A percentile compares a stretch with the other conserved stretches of the same genome.
Evolutionary conservation across 1,140 invertebrate genomes (phyloP).

Genomic region (Drosophila ficusphila): DNA sequence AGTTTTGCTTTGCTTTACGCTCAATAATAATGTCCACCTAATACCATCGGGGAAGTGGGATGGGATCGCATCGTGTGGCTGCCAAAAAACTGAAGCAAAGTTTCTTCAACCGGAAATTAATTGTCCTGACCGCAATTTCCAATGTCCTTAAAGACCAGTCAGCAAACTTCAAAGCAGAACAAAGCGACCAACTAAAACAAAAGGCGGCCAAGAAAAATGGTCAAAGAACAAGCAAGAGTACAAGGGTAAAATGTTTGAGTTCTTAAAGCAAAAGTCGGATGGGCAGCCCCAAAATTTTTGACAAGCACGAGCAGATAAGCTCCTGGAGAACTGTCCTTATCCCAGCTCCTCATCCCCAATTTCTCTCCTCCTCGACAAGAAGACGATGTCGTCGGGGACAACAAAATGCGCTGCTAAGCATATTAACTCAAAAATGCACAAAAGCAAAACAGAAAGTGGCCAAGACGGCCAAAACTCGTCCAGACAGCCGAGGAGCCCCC

Average conservation of each 20-base stretch:
- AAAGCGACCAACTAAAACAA: conserved; percentile 71
- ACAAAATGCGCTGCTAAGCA: conserved; percentile 77
- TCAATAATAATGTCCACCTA: conserved; percentile 50
- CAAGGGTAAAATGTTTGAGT: conserved; percentile 72
- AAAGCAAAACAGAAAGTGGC: conserved; percentile 71
- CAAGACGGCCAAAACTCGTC: conserved; percentile 51
- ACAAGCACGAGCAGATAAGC: conserved; percentile 67
- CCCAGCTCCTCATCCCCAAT: background rate
- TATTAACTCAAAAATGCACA: conserved; percentile 78
- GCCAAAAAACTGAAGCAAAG: conserved; percentile 74
- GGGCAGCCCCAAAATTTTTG: conserved; percentile 54
- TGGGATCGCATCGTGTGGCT: conserved; percentile 38
- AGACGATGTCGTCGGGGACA: conserved; percentile 46
- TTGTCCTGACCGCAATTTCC: conserved; percentile 79
- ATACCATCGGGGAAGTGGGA: background rate
- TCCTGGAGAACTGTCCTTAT: conserved; percentile 22
- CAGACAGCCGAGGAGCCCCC: conserved; percentile 30
- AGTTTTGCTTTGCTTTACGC: conserved; percentile 49
- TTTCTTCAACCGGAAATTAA: conserved; percentile 80
- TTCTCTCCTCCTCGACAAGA: background rate
- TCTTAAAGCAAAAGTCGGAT: conserved; percentile 49
- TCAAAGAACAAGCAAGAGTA: conserved; percentile 65
- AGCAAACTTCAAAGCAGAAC: conserved; percentile 78
- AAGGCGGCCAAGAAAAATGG: conserved; percentile 57
- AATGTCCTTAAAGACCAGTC: conserved; percentile 80